Percentiles rank a stretch among this genome's conserved stretches.
phyloP scores from a whole-genome alignment of 2,888 invertebrate genomes.

The Microctonus aethiopoides region DNA sequence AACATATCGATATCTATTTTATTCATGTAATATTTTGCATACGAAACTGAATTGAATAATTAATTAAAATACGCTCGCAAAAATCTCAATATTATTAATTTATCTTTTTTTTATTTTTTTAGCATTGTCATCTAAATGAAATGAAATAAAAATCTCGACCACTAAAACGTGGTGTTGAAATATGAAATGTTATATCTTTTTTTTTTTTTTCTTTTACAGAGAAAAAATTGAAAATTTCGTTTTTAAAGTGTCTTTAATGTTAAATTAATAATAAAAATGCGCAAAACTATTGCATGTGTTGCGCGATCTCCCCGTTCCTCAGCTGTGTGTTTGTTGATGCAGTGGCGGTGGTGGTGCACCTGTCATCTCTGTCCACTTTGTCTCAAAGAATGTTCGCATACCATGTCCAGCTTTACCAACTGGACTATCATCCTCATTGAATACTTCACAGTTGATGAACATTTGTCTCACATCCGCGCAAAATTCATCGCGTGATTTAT shows the following conservation, averaged over 20 bases:
- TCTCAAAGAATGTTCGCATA: constrained; percentile 92
- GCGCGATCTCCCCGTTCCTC: constrained; percentile 65
- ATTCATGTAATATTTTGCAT: background rate
- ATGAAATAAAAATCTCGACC: constrained; percentile 42
- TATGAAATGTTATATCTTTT: constrained; percentile 11
- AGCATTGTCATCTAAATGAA: background rate
- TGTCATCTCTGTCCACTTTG: constrained; percentile 83
- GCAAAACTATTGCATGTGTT: constrained; percentile 66
- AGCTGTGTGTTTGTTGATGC: constrained; percentile 61
- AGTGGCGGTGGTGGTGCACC: constrained; percentile 61
- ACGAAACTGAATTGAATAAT: background rate
- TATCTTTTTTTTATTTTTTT: background rate
- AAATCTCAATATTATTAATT: background rate
- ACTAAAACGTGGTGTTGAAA: constrained; percentile 57
- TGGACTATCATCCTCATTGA: constrained; percentile 98
- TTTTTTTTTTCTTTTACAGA: background rate
- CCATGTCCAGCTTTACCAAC: constrained; percentile 96
- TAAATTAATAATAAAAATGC: constrained; percentile 64
- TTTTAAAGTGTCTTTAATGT: background rate
- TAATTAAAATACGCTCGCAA: background rate
- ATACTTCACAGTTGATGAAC: constrained; percentile 97
- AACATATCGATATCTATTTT: background rate
- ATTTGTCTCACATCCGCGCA: constrained; percentile 92
- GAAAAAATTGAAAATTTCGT: background rate
- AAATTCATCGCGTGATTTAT: constrained; percentile 93